A percentile compares a stretch with the other conserved stretches of the same genome.
These are phyloP conservation scores for Ephestia elutella DNA, from an alignment of 1,140 invertebrate genomes.

Conservation along the genomic window DNA sequence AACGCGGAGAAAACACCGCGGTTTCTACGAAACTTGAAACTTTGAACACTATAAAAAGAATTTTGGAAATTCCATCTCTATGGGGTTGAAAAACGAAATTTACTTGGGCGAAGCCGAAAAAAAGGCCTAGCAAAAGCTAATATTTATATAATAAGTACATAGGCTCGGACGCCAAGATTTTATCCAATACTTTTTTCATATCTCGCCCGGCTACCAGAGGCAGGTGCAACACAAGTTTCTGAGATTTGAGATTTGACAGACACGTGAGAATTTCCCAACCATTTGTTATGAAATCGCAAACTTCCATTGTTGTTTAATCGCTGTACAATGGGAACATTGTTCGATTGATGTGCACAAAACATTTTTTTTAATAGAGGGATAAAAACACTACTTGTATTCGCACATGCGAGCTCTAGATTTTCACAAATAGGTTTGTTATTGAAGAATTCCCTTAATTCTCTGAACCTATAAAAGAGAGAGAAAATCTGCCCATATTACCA, in stretches of 20 bases:
- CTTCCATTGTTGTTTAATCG: constrained; percentile 51
- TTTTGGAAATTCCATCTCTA: too few relatives aligned
- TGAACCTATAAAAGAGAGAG: too few relatives aligned
- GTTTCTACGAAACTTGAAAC: too few relatives aligned
- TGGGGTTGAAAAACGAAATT: too few relatives aligned
- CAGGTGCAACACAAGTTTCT: background rate
- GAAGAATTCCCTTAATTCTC: too few relatives aligned
- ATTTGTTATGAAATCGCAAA: constrained; percentile 57
- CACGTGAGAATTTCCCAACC: constrained; percentile 54
- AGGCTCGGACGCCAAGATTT: constrained; percentile 3
- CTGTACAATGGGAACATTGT: constrained; percentile 48
- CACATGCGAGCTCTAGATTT: background rate
- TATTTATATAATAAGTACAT: constrained; percentile 3
- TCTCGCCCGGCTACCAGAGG: background rate
- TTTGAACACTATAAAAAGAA: too few relatives aligned
- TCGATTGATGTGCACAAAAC: constrained; percentile 33
- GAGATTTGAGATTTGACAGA: constrained; percentile 20
- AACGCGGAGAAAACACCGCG: too few relatives aligned
- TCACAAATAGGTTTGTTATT: too few relatives aligned
- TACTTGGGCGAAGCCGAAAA: too few relatives aligned
- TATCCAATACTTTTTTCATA: background rate
- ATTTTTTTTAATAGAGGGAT: constrained; percentile 7
- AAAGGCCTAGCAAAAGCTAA: too few relatives aligned
- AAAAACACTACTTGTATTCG: background rate
- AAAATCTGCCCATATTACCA: too few relatives aligned